Conservation (phyloP, 1,140 invertebrate genomes). For the Drosophila triauraria region DNA sequence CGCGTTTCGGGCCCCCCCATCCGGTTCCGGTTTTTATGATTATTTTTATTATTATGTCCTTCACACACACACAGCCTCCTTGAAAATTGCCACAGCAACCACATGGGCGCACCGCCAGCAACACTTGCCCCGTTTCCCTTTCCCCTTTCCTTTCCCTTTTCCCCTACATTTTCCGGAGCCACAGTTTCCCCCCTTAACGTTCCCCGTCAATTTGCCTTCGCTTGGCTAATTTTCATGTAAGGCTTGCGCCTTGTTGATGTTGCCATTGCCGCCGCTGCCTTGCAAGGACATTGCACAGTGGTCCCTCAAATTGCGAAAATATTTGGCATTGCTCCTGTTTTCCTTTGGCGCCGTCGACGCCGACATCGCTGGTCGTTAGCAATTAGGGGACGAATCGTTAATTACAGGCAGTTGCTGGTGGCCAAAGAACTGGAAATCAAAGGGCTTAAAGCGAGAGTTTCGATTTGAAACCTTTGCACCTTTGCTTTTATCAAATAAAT, state of each 20-base stretch:
- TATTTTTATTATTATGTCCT: slow-evolving; percentile 70
- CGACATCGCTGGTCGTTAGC: neutral
- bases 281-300: slow-evolving; percentile 55
- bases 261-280: slow-evolving; percentile 53
- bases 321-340: slow-evolving; percentile 2
- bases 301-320: neutral
- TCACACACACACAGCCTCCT: slow-evolving; percentile 20
- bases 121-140: slow-evolving; percentile 12
- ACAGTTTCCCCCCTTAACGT: neutral
- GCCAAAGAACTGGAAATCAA: neutral
- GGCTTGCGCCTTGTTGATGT: slow-evolving; percentile 65
- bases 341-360: neutral
- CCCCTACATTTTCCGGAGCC: neutral
- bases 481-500: no score
- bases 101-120: slow-evolving; percentile 60
- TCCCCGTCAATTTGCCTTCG: slow-evolving; percentile 16
- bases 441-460: neutral
- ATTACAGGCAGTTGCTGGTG: neutral
- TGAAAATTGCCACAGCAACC: slow-evolving; percentile 48
- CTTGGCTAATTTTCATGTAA: slow-evolving; percentile 73
- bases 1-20: slow-evolving; percentile 32
- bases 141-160: neutral
- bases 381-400: slow-evolving; percentile 12
- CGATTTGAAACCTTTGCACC: no score
- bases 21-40: slow-evolving; percentile 61